Evolutionary conservation across 2,113 vertebrate genomes (phyloP), one percentile per base, ranked within the genome.

Genomic region (Passer domesticus): DNA sequence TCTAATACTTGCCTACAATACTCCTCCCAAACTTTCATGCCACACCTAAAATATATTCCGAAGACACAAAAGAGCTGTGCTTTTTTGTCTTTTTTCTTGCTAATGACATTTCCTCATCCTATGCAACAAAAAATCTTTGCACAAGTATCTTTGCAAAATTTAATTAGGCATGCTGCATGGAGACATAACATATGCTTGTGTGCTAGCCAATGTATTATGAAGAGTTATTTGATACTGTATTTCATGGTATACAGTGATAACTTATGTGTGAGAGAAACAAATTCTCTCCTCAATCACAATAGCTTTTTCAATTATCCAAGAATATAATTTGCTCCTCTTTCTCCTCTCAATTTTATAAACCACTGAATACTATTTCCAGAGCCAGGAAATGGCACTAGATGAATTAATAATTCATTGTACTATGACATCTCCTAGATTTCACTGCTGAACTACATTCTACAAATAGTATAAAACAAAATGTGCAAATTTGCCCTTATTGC

Each of bases 121-220:
- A 49, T 28, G 31, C n/a, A 85, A 84, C 11, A 79, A 60, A 50
- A 82, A 87, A 62, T 53, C 23, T 74, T 76, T 31, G 24, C 58
- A 85, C 41, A 79, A 87, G 43, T 37, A 83, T 46, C 62, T 76
- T 77, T 55, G 67, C n/a, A 77, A 85, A 88, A 92, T 87, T 68
- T 95, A 94, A 95, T 93, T 73, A 80, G 79, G 83, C 63, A 59
- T 83, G 55, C 46, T 92, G 72, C 84, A 94, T 55, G 53, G 37
- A 85, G 85, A 92, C 30, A 41, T 68, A 92, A 60, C 70, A 41
- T 68, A 91, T 9, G 62, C 79, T 88, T 80, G 78, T 73, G 1
- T 46, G 70, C 14, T 43, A 82, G 60, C 23, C 80, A 87, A 81
- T 59, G 17, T 81, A 62, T 88, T 77, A 67, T 35, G 37, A 86